phyloP scores from a whole-genome alignment of 2,113 vertebrate genomes.

The Athene cunicularia region DNA sequence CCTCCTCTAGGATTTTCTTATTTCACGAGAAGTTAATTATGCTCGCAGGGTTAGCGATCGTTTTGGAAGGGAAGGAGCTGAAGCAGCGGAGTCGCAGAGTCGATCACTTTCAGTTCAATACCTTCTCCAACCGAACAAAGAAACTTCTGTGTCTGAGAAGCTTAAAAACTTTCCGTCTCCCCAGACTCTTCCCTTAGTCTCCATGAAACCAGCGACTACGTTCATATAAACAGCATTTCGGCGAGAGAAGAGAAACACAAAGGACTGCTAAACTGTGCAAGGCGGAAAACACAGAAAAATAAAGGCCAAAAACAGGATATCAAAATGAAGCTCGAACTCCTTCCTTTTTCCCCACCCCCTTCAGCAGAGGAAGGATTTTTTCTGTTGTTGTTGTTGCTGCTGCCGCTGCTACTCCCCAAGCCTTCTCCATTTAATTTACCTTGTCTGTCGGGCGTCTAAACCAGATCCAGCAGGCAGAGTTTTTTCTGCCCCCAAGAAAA shows the following conservation, averaged over 20 bases:
- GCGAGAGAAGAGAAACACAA: not conserved
- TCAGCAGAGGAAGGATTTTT: not conserved
- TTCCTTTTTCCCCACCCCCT: constrained; percentile 15
- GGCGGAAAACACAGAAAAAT: constrained; percentile 12
- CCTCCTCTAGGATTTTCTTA: not conserved
- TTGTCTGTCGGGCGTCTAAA: not conserved
- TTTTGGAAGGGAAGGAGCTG: not conserved
- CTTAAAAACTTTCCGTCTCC: constrained; percentile 48
- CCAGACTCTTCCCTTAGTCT: not conserved
- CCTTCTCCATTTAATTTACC: constrained; percentile 8
- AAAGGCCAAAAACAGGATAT: constrained; percentile 42
- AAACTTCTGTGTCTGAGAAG: constrained; percentile 64
- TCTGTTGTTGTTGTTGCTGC: not conserved
- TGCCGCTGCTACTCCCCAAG: not conserved
- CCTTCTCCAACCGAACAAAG: constrained; percentile 65
- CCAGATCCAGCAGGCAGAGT: not conserved
- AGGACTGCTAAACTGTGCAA: not conserved
- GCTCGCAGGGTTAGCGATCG: not conserved
- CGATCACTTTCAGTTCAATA: constrained; percentile 21
- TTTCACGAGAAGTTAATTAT: not conserved
- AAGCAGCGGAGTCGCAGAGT: not conserved
- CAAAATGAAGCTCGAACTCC: constrained; percentile 1
- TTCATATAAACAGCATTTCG: not conserved
- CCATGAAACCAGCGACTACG: not conserved
- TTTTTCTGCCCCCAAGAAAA: not conserved